Evolutionary conservation across 2,888 invertebrate genomes (phyloP).

Genomic region (Habroteleia sp.): DNA sequence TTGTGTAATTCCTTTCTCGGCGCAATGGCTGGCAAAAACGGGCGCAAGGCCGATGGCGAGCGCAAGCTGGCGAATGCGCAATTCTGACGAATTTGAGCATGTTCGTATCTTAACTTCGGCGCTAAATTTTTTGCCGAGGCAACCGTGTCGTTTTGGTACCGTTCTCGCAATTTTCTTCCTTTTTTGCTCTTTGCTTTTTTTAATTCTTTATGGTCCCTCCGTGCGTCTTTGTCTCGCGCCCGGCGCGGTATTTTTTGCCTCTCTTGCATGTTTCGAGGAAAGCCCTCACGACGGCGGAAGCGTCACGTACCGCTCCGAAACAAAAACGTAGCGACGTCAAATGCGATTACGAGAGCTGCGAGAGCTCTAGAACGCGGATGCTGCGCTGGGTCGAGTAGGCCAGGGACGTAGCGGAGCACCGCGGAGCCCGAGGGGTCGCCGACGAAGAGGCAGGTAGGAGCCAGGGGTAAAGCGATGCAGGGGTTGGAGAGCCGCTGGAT

Average conservation of each 20-base stretch:
- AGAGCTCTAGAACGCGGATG: conserved; percentile 80
- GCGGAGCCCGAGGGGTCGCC: conserved; percentile 64
- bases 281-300: conserved; percentile 76
- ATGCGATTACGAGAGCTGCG: conserved; percentile 80
- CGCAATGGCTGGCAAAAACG: no score
- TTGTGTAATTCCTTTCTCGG: no score
- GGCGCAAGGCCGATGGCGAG: no score
- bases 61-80: no score
- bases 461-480: conserved; percentile 61
- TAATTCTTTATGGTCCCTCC: conserved; percentile 60
- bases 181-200: conserved; percentile 31
- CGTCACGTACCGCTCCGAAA: conserved; percentile 81
- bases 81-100: conserved; percentile 2
- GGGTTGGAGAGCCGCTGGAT: conserved; percentile 60
- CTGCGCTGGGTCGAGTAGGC: conserved; percentile 75
- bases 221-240: conserved; percentile 46
- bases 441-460: conserved; percentile 61
- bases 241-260: conserved; percentile 63
- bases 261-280: conserved; percentile 72
- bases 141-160: conserved; percentile 56
- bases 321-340: conserved; percentile 81
- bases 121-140: conserved; percentile 40
- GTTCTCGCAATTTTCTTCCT: conserved; percentile 55
- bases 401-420: conserved; percentile 64
- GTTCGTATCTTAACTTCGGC: conserved; percentile 38